Conservation (phyloP, 2,113 vertebrate genomes). For the Phasianus colchicus region DNA sequence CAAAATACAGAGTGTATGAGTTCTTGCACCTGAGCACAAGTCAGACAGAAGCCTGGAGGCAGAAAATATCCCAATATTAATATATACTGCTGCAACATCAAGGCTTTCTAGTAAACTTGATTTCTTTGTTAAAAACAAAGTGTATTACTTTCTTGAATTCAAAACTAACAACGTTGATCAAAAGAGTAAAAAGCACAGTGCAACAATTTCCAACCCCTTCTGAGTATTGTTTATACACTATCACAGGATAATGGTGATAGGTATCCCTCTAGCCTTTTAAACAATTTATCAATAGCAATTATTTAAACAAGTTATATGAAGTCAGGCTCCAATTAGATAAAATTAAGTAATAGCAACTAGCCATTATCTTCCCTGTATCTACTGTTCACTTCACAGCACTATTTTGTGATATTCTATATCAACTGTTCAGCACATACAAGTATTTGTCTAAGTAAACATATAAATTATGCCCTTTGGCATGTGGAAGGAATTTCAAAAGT, state of each 20-base stretch:
- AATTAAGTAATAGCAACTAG: background rate
- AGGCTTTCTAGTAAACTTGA: background rate
- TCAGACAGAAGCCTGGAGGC: background rate
- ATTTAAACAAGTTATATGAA: background rate
- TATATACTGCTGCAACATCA: background rate
- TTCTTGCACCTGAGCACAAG: background rate
- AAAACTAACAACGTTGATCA: background rate
- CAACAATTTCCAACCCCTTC: background rate
- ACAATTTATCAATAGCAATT: background rate
- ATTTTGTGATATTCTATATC: background rate
- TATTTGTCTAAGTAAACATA: background rate
- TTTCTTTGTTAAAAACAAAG: background rate
- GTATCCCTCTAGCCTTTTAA: background rate
- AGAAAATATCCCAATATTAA: background rate
- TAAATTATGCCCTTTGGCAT: background rate
- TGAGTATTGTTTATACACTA: background rate
- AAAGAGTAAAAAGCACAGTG: background rate
- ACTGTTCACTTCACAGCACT: background rate
- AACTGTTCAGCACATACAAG: background rate
- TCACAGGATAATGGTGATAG: background rate
- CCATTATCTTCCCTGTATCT: background rate
- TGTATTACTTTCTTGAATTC: background rate
- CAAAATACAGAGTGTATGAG: background rate
- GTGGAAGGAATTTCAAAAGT: background rate
- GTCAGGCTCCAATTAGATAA: background rate